These are phyloP conservation scores for Argya squamiceps DNA, from an alignment of 2,797 vertebrate species.

Conservation along the genomic window DNA sequence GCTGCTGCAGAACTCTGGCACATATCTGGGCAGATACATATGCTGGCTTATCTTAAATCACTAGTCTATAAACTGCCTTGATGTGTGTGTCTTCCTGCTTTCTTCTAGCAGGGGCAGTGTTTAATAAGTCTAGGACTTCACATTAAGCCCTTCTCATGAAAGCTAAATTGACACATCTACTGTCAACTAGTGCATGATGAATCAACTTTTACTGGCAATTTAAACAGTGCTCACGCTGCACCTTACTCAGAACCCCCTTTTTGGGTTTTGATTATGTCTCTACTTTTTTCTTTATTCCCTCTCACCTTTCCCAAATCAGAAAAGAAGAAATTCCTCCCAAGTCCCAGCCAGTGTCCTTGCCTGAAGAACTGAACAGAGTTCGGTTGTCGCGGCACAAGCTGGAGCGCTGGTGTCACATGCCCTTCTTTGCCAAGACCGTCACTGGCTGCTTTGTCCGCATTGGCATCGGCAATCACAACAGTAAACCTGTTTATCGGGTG, in stretches of 20 bases:
- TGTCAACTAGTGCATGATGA: neutral
- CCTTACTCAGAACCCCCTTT: neutral
- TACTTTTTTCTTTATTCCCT: neutral
- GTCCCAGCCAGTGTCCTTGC: slow-evolving; percentile 93
- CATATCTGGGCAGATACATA: neutral
- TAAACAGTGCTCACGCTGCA: neutral
- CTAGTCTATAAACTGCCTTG: neutral
- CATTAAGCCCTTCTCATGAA: neutral
- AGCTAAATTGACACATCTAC: neutral
- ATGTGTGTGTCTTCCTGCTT: neutral
- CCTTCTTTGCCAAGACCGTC: slow-evolving; percentile 96
- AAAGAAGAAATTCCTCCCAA: slow-evolving; percentile 95
- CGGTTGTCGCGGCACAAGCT: slow-evolving; percentile 95
- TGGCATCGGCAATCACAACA: slow-evolving; percentile 98
- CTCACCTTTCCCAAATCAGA: slow-evolving; percentile 56
- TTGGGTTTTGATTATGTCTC: neutral
- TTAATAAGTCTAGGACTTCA: neutral
- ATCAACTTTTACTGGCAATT: neutral
- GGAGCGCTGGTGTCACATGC: slow-evolving; percentile 99
- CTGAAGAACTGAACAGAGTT: slow-evolving; percentile 93
- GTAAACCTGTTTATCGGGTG: slow-evolving; percentile 97
- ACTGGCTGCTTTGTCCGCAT: slow-evolving; percentile 97
- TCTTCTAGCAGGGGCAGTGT: neutral
- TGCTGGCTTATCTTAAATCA: neutral
- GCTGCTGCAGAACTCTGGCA: neutral